Conservation (phyloP, 2,797 vertebrate genomes). For the Acropternis orthonyx region DNA sequence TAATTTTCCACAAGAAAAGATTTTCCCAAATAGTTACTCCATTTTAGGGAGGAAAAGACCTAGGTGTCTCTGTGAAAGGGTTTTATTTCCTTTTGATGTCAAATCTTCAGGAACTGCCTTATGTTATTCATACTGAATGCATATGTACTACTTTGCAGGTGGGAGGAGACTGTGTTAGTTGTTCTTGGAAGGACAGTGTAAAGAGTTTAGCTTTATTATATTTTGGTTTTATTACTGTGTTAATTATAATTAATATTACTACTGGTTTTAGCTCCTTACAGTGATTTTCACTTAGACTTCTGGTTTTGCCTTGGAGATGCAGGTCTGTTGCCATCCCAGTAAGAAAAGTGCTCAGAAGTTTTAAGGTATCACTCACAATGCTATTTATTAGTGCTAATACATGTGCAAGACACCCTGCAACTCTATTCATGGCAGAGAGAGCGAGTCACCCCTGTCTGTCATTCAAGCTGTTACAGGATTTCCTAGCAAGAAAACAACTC, state of each 20-base stretch:
- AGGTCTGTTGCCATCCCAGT: not conserved
- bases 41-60: not conserved
- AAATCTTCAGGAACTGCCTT: not conserved
- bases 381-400: not conserved
- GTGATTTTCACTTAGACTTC: not conserved
- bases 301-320: not conserved
- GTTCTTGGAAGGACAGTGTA: not conserved
- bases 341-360: not conserved
- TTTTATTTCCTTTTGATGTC: not conserved
- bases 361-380: not conserved
- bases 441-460: not conserved
- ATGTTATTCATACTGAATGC: not conserved
- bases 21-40: not conserved
- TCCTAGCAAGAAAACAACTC: not conserved
- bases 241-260: no score
- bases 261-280: not conserved
- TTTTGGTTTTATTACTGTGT: not conserved
- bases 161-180: not conserved
- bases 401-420: fast-evolving
- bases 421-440: not conserved
- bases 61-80: not conserved
- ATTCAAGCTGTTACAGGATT: not conserved
- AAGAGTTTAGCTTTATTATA: not conserved
- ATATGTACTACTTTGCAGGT: not conserved
- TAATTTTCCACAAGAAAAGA: not conserved